A percentile compares a stretch with the other conserved stretches of the same genome.
These are phyloP conservation scores for Pterostichus madidus DNA, from an alignment of 2,888 invertebrate species.

Conservation along the genomic window DNA sequence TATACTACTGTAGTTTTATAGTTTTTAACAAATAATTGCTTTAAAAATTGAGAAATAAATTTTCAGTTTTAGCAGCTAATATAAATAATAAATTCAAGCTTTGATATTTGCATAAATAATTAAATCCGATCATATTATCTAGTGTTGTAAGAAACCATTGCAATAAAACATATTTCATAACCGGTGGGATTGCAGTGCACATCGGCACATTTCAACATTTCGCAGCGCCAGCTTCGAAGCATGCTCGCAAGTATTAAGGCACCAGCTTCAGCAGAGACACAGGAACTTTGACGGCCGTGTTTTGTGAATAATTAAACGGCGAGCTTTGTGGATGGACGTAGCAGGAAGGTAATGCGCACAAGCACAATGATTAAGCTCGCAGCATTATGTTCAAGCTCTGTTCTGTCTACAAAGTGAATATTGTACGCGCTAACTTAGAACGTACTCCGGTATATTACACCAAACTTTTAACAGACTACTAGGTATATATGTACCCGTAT, in stretches of 20 bases:
- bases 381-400: slow-evolving; percentile 44
- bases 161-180: background rate
- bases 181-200: background rate
- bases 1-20: too few species aligned
- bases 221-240: too few species aligned
- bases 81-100: too few species aligned
- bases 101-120: too few species aligned
- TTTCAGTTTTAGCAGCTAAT: too few species aligned
- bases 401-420: slow-evolving; percentile 64
- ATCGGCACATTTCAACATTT: too few species aligned
- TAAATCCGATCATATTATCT: too few species aligned
- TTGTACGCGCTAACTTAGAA: slow-evolving; percentile 50
- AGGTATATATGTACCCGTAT: slow-evolving; percentile 6
- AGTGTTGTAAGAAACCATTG: too few species aligned
- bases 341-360: slow-evolving; percentile 55
- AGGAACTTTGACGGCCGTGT: slow-evolving; percentile 57
- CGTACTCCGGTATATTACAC: slow-evolving; percentile 19
- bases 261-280: slow-evolving; percentile 2
- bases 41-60: too few species aligned
- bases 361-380: slow-evolving; percentile 65
- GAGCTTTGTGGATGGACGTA: slow-evolving; percentile 53
- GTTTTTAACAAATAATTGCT: too few species aligned
- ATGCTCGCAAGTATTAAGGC: background rate
- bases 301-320: slow-evolving; percentile 63
- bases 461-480: slow-evolving; percentile 24